phyloP scores from a whole-genome alignment of 2,888 invertebrate species.

The Phasia obesa region DNA sequence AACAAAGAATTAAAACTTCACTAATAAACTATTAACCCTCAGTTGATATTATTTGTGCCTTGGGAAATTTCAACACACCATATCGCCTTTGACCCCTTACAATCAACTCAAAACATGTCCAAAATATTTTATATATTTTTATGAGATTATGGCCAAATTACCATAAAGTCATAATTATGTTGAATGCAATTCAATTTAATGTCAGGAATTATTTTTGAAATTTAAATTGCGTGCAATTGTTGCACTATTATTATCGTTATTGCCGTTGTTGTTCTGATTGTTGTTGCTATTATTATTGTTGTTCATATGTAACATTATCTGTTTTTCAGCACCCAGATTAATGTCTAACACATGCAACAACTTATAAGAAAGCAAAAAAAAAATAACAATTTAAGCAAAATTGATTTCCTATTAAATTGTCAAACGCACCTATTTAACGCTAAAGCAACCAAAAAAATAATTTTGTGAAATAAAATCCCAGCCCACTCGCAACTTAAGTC shows the following conservation, averaged over 20 bases:
- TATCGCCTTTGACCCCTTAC: constrained; percentile 19
- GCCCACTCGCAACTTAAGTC: constrained; percentile 48
- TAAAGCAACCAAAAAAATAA: constrained; percentile 48
- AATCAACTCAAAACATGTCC: constrained; percentile 10
- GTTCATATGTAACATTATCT: constrained; percentile 63
- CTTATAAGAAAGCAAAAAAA: too few relatives aligned
- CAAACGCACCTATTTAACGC: constrained; percentile 74
- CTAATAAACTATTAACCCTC: too few relatives aligned
- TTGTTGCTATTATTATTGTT: too few relatives aligned
- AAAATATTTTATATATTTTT: neutral
- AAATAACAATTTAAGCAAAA: constrained; percentile 67
- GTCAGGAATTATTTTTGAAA: constrained; percentile 34
- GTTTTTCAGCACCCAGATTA: constrained; percentile 70
- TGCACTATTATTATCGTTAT: constrained; percentile 38
- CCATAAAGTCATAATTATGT: constrained; percentile 42
- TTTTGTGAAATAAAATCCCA: constrained; percentile 51
- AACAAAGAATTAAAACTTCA: too few relatives aligned
- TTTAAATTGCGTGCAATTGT: constrained; percentile 63
- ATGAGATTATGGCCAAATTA: neutral
- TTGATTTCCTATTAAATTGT: constrained; percentile 74
- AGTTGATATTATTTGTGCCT: neutral
- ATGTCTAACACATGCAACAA: constrained; percentile 61
- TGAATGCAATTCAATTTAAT: constrained; percentile 41
- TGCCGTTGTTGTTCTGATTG: constrained; percentile 3
- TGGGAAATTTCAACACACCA: constrained; percentile 11